These are phyloP conservation scores for Julus scanicus DNA, from an alignment of 2,888 invertebrate genomes.

Conservation along the genomic window DNA sequence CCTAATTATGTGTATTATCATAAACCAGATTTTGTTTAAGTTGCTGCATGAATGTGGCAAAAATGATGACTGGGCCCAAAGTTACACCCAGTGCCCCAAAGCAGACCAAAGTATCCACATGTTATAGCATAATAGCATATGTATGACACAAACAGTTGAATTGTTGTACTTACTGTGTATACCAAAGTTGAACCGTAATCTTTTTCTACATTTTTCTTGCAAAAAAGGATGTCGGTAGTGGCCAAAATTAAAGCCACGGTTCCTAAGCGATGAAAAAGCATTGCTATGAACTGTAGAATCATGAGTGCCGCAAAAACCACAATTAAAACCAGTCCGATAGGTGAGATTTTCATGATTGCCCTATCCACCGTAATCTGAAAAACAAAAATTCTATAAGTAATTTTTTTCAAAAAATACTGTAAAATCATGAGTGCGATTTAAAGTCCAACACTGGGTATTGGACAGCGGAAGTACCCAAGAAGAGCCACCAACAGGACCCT, in stretches of 20 bases:
- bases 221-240: background rate
- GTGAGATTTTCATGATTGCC: slow-evolving; percentile 64
- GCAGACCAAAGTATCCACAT: too few relatives aligned
- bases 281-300: slow-evolving; percentile 68
- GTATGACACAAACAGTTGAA: background rate
- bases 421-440: too few relatives aligned
- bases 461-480: too few relatives aligned
- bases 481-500: too few relatives aligned
- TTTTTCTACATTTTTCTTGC: background rate
- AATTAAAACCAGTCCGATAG: slow-evolving; percentile 68
- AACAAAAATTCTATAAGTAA: background rate
- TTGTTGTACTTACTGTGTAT: background rate
- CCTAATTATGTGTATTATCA: too few relatives aligned
- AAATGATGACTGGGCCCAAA: too few relatives aligned
- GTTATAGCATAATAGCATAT: too few relatives aligned
- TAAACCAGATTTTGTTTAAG: too few relatives aligned
- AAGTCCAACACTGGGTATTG: too few relatives aligned
- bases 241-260: slow-evolving; percentile 69
- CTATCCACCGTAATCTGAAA: slow-evolving; percentile 53
- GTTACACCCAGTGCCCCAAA: too few relatives aligned
- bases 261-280: slow-evolving; percentile 69
- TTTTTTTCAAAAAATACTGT: too few relatives aligned
- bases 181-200: background rate
- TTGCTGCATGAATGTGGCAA: too few relatives aligned
- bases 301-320: slow-evolving; percentile 68